These are phyloP conservation scores for Cecropterus lyciades DNA, from an alignment of 1,140 invertebrate species.

Conservation along the genomic window DNA sequence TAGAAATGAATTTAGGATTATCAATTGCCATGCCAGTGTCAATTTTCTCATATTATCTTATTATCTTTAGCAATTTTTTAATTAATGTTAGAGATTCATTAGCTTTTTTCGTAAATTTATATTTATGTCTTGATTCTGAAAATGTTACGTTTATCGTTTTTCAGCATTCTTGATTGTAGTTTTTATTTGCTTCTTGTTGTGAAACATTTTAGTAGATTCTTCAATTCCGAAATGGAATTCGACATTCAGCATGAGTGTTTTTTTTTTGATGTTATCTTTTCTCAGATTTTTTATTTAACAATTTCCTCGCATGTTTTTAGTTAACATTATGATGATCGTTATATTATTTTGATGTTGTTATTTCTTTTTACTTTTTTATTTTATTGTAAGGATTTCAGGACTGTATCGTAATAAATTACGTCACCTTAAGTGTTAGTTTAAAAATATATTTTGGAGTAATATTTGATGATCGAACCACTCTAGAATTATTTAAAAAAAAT, in stretches of 20 bases:
- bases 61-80: background rate
- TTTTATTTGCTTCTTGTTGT: slow-evolving; percentile 21
- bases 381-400: slow-evolving; percentile 15
- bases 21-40: background rate
- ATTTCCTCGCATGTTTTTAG: slow-evolving; percentile 41
- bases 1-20: background rate
- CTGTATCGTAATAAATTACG: background rate
- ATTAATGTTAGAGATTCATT: background rate
- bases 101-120: background rate
- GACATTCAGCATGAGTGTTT: slow-evolving; percentile 39
- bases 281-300: slow-evolving; percentile 38
- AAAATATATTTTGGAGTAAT: no score
- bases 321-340: slow-evolving; percentile 40
- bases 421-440: no score
- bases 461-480: no score
- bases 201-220: slow-evolving; percentile 24
- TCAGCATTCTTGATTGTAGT: slow-evolving; percentile 6
- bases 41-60: slow-evolving; percentile 2
- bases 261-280: slow-evolving; percentile 36
- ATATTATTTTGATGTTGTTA: slow-evolving; percentile 21
- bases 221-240: slow-evolving; percentile 32
- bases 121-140: slow-evolving; percentile 10
- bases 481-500: no score
- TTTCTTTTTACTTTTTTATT: no score
- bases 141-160: slow-evolving; percentile 1